A percentile compares a stretch with the other conserved stretches of the same genome.
phyloP scores from a whole-genome alignment of 2,888 invertebrate genomes.

The Amiota minor region DNA sequence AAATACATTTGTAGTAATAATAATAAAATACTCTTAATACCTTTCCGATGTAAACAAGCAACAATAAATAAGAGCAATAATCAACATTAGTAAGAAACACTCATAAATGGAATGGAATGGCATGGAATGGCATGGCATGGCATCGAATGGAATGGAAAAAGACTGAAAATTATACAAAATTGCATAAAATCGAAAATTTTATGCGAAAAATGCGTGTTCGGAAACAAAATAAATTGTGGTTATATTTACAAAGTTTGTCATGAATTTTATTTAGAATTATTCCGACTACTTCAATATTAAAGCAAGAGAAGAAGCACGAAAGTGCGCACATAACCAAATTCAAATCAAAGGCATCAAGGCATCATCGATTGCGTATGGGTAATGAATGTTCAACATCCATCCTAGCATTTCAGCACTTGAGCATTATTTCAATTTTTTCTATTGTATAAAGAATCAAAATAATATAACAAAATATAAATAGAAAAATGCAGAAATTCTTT shows the following conservation, averaged over 20 bases:
- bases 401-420: neutral
- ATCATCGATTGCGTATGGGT: neutral
- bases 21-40: neutral
- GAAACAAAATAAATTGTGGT: neutral
- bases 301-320: neutral
- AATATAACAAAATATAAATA: conserved; percentile 5
- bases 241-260: neutral
- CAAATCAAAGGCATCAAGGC: too few relatives aligned
- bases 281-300: neutral
- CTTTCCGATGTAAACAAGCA: neutral
- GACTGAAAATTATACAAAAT: conserved; percentile 42
- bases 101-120: too few relatives aligned
- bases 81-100: conserved; percentile 46
- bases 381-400: neutral
- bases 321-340: neutral
- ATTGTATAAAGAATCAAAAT: conserved; percentile 14
- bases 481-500: neutral
- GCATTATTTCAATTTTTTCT: neutral
- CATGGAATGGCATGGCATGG: too few relatives aligned
- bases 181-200: conserved; percentile 59
- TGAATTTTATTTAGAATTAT: neutral
- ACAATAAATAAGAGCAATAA: conserved; percentile 49
- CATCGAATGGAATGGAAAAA: neutral
- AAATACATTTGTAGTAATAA: neutral
- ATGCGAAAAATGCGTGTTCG: conserved; percentile 61